phyloP scores from a whole-genome alignment of 2,113 vertebrate species.

The Elephantulus edwardii region DNA sequence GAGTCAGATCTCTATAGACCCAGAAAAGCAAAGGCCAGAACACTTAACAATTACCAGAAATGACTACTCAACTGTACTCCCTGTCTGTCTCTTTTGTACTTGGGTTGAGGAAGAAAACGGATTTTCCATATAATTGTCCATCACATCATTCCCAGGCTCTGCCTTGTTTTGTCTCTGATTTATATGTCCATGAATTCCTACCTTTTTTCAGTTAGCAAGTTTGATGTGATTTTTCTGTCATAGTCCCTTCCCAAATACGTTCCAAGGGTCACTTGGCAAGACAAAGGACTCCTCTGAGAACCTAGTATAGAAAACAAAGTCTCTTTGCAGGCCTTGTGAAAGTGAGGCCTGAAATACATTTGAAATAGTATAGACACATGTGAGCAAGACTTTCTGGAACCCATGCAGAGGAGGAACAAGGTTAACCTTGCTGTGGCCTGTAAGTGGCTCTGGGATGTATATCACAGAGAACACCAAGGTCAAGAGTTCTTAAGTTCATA shows the following conservation, averaged over 20 bases:
- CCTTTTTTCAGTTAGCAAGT: background rate
- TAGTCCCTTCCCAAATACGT: background rate
- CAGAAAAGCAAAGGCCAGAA: background rate
- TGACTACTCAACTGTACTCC: background rate
- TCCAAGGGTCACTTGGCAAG: background rate
- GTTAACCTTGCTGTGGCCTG: too few species aligned
- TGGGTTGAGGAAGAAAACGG: background rate
- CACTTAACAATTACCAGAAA: background rate
- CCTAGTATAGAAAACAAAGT: background rate
- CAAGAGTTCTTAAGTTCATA: background rate
- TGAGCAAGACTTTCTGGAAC: background rate
- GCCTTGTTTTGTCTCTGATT: background rate
- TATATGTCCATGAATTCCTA: background rate
- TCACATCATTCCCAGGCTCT: background rate
- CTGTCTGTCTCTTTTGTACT: background rate
- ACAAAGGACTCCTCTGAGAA: background rate
- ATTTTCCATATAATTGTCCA: background rate
- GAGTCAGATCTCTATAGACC: background rate
- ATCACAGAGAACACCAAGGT: background rate
- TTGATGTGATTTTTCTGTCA: background rate
- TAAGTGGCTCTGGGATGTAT: background rate
- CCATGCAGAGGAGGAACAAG: background rate
- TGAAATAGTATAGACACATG: fast-evolving
- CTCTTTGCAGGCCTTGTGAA: background rate
- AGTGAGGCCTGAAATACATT: background rate